phyloP scores from a whole-genome alignment of 2,888 invertebrate genomes.

The Xanthorhoe designata region DNA sequence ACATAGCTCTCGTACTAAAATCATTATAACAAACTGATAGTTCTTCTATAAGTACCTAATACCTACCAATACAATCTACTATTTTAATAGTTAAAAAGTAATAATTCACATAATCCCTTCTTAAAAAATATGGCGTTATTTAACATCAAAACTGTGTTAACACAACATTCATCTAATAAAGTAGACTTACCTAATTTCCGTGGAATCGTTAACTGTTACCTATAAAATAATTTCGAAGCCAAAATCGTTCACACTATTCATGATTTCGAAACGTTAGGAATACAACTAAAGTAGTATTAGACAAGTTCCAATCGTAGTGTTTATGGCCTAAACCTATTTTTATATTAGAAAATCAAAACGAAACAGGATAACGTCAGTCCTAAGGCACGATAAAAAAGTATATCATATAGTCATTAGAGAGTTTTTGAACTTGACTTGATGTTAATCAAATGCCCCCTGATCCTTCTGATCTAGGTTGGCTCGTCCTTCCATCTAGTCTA shows the following conservation, averaged over 20 bases:
- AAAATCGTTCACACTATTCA: slow-evolving; percentile 23
- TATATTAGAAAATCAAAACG: too few species aligned
- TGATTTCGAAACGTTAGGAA: slow-evolving; percentile 21
- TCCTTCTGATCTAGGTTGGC: too few species aligned
- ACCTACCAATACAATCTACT: too few species aligned
- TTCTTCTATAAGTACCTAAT: too few species aligned
- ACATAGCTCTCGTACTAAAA: too few species aligned
- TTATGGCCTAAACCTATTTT: not conserved
- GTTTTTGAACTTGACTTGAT: too few species aligned
- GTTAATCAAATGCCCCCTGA: too few species aligned
- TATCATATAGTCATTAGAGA: too few species aligned
- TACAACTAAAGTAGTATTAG: slow-evolving; percentile 20
- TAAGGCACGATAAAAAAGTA: too few species aligned
- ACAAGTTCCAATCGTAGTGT: slow-evolving; percentile 1
- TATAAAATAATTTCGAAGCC: slow-evolving; percentile 18
- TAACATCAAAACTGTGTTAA: slow-evolving; percentile 15
- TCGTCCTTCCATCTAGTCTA: too few species aligned
- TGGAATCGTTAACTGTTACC: slow-evolving; percentile 8
- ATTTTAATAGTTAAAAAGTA: not conserved
- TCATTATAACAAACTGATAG: too few species aligned
- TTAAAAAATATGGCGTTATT: not conserved
- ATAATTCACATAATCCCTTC: not conserved
- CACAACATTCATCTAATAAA: slow-evolving; percentile 19
- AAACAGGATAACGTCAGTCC: too few species aligned
- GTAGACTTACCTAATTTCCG: slow-evolving; percentile 4